Conservation (phyloP, 2,113 vertebrate species). For the Lucifuga dentata region DNA sequence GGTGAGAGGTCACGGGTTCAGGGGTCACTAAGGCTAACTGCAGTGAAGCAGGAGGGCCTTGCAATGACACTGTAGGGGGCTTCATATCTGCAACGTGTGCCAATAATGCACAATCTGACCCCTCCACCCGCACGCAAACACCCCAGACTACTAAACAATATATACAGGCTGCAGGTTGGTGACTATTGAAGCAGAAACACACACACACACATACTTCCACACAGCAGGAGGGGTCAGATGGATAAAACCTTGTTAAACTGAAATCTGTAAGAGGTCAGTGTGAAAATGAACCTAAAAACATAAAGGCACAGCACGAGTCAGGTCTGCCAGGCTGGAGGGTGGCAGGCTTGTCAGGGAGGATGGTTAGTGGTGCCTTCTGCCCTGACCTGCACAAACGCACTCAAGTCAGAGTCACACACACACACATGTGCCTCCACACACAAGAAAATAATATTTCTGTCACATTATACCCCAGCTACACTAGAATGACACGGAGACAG, state of each 20-base stretch:
- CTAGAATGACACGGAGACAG: too few relatives aligned
- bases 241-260: slow-evolving; percentile 29
- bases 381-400: slow-evolving; percentile 56
- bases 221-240: slow-evolving; percentile 45
- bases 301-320: slow-evolving; percentile 40
- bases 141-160: slow-evolving; percentile 38
- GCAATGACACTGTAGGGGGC: slow-evolving; percentile 57
- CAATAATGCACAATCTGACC: slow-evolving; percentile 57
- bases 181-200: slow-evolving; percentile 12
- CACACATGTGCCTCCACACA: slow-evolving; percentile 10
- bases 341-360: slow-evolving; percentile 55
- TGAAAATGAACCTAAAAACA: slow-evolving; percentile 24
- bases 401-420: slow-evolving; percentile 21
- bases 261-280: slow-evolving; percentile 6
- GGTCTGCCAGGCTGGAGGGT: slow-evolving; percentile 28
- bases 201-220: slow-evolving; percentile 21
- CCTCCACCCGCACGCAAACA: slow-evolving; percentile 30
- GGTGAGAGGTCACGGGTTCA: slow-evolving; percentile 72
- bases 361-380: slow-evolving; percentile 71
- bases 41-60: slow-evolving; percentile 37
- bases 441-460: slow-evolving; percentile 3
- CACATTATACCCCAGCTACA: not conserved
- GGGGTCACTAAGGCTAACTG: slow-evolving; percentile 67
- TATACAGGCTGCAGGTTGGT: slow-evolving; percentile 48
- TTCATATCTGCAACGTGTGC: slow-evolving; percentile 73